These are phyloP conservation scores for Schizopygopsis pylzovi DNA, from an alignment of 2,797 vertebrate species.

Conservation along the genomic window DNA sequence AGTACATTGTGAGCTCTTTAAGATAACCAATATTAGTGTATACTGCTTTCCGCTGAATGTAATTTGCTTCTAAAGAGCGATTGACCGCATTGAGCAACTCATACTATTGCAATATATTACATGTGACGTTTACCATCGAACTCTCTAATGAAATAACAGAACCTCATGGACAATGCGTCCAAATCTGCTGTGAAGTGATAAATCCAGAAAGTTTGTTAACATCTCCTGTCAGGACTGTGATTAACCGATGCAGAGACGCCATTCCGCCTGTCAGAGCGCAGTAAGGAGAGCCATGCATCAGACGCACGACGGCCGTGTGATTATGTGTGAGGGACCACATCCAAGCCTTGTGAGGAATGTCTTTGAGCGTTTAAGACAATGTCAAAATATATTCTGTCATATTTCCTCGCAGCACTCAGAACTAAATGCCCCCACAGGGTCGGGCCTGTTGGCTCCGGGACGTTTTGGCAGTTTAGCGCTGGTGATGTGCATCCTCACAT, in stretches of 20 bases:
- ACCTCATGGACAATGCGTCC: constrained; percentile 18
- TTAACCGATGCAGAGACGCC: neutral
- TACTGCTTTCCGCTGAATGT: neutral
- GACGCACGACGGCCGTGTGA: constrained; percentile 56
- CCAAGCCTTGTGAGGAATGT: constrained; percentile 63
- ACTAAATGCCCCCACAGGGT: neutral
- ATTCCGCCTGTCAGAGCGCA: neutral
- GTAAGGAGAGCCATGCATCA: constrained; percentile 29
- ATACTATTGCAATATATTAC: neutral
- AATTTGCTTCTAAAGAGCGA: neutral
- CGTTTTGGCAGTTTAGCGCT: neutral
- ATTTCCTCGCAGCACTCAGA: constrained; percentile 29
- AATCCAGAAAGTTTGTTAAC: constrained; percentile 37
- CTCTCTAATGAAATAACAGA: constrained; percentile 11
- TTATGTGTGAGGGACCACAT: constrained; percentile 61
- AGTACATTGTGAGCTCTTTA: neutral
- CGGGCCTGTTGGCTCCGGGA: neutral
- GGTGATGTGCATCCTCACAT: constrained; percentile 14
- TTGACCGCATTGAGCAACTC: neutral
- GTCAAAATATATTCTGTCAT: constrained; percentile 64
- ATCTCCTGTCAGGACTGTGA: constrained; percentile 36
- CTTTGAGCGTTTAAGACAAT: constrained; percentile 58
- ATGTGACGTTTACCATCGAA: neutral
- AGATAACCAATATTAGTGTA: neutral
- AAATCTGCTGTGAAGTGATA: constrained; percentile 21